Evolutionary conservation across 1,140 invertebrate species (phyloP).

Genomic region (Lordiphosa stackelbergi): DNA sequence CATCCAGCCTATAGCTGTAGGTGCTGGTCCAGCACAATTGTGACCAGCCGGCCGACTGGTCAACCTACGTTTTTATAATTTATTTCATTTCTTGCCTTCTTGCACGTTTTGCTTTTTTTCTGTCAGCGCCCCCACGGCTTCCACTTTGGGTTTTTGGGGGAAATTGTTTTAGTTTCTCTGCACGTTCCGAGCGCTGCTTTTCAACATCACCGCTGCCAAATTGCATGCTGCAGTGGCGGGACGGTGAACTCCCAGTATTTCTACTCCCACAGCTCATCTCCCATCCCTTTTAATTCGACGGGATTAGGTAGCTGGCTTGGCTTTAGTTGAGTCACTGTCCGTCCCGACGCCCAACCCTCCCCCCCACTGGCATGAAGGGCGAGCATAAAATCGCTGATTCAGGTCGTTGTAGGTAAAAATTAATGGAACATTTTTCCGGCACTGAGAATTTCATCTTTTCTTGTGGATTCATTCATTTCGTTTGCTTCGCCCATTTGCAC

Average conservation of each 20-base stretch:
- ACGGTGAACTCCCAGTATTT: conserved; percentile 7
- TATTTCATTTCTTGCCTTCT: conserved; percentile 19
- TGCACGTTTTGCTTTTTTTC: conserved; percentile 8
- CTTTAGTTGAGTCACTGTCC: conserved; percentile 43
- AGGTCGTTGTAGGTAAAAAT: conserved; percentile 57
- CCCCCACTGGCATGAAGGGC: conserved; percentile 10
- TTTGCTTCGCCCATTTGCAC: conserved; percentile 15
- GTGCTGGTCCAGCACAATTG: conserved; percentile 16
- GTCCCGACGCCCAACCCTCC: conserved; percentile 5
- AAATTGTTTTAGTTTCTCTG: conserved; percentile 54
- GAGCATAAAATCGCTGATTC: conserved; percentile 49
- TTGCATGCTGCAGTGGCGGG: conserved; percentile 27
- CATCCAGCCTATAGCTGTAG: conserved; percentile 8
- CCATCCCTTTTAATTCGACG: conserved; percentile 11
- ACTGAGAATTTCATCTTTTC: conserved; percentile 52
- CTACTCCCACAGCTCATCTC: background rate
- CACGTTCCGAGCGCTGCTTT: conserved; percentile 46
- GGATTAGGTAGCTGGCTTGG: conserved; percentile 7
- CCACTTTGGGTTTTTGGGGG: conserved; percentile 7
- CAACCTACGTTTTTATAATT: conserved; percentile 20
- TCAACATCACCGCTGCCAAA: conserved; percentile 31
- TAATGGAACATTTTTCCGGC: conserved; percentile 52
- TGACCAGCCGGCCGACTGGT: conserved; percentile 2
- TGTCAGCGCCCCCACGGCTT: conserved; percentile 1
- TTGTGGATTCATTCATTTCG: conserved; percentile 18